Evolutionary conservation across 2,888 invertebrate genomes (phyloP).

Genomic region (Beris morrisii): DNA sequence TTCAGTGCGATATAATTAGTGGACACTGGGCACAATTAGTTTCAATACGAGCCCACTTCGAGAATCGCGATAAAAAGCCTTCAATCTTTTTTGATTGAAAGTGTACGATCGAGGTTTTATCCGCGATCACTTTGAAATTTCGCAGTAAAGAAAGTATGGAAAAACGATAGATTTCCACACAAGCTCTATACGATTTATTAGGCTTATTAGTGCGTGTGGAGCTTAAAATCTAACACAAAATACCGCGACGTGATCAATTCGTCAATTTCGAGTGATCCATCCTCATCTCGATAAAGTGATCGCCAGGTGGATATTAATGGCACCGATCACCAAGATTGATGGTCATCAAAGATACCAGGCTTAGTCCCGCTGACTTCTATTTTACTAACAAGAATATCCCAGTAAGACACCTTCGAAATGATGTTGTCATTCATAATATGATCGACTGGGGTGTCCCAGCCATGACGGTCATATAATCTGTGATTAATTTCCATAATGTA

Average conservation of each 20-base stretch:
- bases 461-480: not conserved
- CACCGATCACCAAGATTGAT: constrained; percentile 28
- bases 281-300: constrained; percentile 4
- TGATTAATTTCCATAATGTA: constrained; percentile 13
- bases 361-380: constrained; percentile 20
- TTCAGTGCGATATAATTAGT: too few relatives aligned
- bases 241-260: constrained; percentile 27
- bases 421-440: constrained; percentile 31
- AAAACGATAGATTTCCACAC: not conserved
- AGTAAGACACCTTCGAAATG: constrained; percentile 7
- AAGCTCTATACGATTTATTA: constrained; percentile 22
- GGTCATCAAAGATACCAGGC: constrained; percentile 6
- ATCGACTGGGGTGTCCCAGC: constrained; percentile 8
- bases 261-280: constrained; percentile 30
- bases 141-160: constrained; percentile 6
- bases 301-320: constrained; percentile 20
- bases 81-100: not conserved
- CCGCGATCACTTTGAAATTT: constrained; percentile 18
- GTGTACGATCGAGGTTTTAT: not conserved
- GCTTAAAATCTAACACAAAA: constrained; percentile 21
- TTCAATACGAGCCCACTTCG: too few relatives aligned
- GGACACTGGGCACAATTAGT: too few relatives aligned
- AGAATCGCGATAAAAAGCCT: too few relatives aligned
- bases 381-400: constrained; percentile 11
- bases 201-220: constrained; percentile 13